Base-by-base conservation (phyloP, 2,888 invertebrate genomes). In the Chydorus sphaericus region DNA sequence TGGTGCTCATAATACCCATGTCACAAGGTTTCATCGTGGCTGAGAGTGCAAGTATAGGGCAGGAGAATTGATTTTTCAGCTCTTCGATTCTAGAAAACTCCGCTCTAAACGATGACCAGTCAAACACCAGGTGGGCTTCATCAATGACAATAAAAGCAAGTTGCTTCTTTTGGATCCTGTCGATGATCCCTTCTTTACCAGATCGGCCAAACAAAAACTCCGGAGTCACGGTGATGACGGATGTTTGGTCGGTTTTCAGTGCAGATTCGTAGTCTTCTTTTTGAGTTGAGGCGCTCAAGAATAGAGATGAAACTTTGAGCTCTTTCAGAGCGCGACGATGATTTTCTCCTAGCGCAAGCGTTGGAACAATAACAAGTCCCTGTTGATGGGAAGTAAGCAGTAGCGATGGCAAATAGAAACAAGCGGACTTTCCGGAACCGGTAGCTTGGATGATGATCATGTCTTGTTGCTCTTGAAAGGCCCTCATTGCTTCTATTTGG, bases 121-220 rank as follows among this genome's bases (percentile, higher is more conserved):
- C 30, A n/a, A n/a, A 50, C n/a, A 50, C 16, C n/a, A 50, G 50
- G 16, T 50, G 50, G 10, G 31, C 50, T 29, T 50, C 50, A 10
- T 50, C 30, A 16, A 29, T 50, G 31, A n/a, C 50, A 29, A 50
- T 50, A 44, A 23, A 44, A n/a, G 11, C 14, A 3, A 31, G 2
- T 2, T 20, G 26, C n/a, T 8, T 29, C 2, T 23, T 16, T 38
- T 18, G 16, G 23, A 48, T 20, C 18, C 29, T 5, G 26, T 29
- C 48, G 23, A 48, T 16, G 16, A 48, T 28, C 26, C 48, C 48
- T n/a, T 16, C n/a, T 6, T 48, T 48, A 4, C 2, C 23, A 16
- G 5, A 20, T 16, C 2, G n/a, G 3, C 50, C 50, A 31, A 50
- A 29, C 14, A 50, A 31, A 28, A 18, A 10, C 28, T 50, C 50